These are phyloP conservation scores for Trachelus iudaicus DNA, from an alignment of 2,888 invertebrate species.

Conservation along the genomic window DNA sequence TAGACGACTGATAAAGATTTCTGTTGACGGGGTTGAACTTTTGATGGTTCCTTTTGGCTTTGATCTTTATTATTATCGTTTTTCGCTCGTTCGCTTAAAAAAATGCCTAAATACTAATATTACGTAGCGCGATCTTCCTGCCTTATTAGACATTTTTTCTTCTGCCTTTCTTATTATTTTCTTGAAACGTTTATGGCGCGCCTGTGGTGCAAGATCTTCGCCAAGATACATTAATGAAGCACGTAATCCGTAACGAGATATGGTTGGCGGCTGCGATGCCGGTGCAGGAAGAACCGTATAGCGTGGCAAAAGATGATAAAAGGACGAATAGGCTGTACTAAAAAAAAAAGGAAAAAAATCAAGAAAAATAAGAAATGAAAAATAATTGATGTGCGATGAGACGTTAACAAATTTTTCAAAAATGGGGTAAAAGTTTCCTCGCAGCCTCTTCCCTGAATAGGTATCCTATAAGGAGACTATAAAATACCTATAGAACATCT, in stretches of 20 bases:
- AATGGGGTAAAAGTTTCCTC: not conserved
- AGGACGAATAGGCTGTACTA: not conserved
- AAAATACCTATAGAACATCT: not conserved
- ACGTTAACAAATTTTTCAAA: not conserved
- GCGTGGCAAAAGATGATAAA: not conserved
- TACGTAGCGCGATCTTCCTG: not conserved
- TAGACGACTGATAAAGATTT: not conserved
- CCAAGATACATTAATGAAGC: not conserved
- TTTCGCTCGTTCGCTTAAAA: not conserved
- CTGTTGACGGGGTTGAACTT: not conserved
- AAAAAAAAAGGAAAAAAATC: constrained; percentile 18
- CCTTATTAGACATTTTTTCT: not conserved
- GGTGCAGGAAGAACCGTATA: not conserved
- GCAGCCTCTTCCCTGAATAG: not conserved
- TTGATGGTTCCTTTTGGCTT: not conserved
- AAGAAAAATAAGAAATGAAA: constrained; percentile 13
- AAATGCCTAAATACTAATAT: not conserved
- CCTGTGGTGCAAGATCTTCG: not conserved
- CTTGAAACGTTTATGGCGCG: not conserved
- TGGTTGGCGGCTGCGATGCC: not conserved
- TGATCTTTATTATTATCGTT: not conserved
- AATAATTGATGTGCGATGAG: not conserved
- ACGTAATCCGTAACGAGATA: not conserved
- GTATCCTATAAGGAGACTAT: not conserved
- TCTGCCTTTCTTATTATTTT: not conserved